A percentile compares a stretch with the other conserved stretches of the same genome.
Evolutionary conservation across 2,113 vertebrate genomes (phyloP).

Genomic region (Ptyas mucosa): DNA sequence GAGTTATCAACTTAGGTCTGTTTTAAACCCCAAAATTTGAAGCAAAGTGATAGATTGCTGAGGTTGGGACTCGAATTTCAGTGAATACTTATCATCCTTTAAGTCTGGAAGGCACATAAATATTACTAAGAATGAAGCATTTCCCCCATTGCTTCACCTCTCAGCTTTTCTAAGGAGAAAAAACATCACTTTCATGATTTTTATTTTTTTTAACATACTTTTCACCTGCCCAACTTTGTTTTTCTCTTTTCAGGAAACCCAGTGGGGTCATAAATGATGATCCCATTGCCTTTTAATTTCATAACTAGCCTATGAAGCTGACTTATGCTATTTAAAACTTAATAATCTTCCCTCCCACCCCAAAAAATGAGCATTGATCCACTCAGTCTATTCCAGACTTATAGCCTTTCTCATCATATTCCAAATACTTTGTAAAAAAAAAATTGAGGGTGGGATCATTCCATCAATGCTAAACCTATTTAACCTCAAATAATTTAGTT

Average conservation of each 20-base stretch:
- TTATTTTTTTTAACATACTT: neutral
- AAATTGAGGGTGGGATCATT: neutral
- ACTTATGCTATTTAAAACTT: neutral
- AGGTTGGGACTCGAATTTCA: neutral
- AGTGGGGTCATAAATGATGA: neutral
- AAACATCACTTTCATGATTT: neutral
- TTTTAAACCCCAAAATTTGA: neutral
- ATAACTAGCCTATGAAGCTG: neutral
- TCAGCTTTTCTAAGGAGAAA: neutral
- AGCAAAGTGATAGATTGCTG: neutral
- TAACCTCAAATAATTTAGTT: neutral
- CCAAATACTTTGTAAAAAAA: neutral
- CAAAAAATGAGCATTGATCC: neutral
- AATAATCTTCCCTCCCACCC: neutral
- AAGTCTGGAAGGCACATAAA: neutral
- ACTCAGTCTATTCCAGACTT: neutral
- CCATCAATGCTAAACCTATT: neutral
- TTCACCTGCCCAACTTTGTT: neutral
- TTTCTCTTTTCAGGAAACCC: neutral
- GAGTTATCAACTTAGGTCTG: neutral
- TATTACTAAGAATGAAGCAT: neutral
- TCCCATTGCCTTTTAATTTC: neutral
- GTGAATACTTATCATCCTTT: neutral
- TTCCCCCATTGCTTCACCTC: neutral
- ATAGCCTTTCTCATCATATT: neutral